Base-by-base conservation (phyloP, 2,113 vertebrate genomes). In the Muntiacus muntjak region DNA sequence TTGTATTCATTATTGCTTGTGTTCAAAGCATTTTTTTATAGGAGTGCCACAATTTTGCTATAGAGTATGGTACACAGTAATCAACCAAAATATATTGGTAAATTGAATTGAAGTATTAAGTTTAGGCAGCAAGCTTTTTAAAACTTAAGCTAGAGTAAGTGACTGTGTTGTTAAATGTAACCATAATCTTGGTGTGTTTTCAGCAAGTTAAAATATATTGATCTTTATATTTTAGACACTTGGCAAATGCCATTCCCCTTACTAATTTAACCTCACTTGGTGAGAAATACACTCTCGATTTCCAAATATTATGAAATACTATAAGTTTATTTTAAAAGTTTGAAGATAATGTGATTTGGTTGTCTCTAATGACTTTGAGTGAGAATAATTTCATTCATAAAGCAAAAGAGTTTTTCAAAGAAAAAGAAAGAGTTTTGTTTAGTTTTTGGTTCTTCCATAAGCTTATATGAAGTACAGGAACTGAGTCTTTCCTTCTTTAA, bases 181-280 rank as follows among this genome's bases (percentile, higher is more conserved):
- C 16, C 30, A 47, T 97, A 84, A 85, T 64, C 52, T 91, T 94
- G 52, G 12, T 92, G 28, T 88, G 13, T 47, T 84, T 13, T 82
- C 40, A 93, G 33, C 88, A 94, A 45, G 76, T 76, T 94, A 84
- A 89, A 92, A 90, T 87, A 60, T 47, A 96, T 84, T 52, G 62
- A 96, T 97, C 55, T 97, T 92, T 90, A 28, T 90, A 81, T 93
- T 87, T 86, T 45, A 90, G 78, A 47, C n/a, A 50, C 50, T 94
- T 91, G 58, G 76, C 23, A 92, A 97, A 67, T 76, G 45, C 30
- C 79, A 40, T 96, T 94, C 91, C 71, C 62, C 25, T 85, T 74
- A 81, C 9, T 64, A 74, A 74, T 67, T 95, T 91, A 33, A 36
- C 23, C 25, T 86, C 1, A 86, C 3, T 55, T 52, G 7, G 11